These are phyloP conservation scores for Alfaro cultratus DNA, from an alignment of 2,797 vertebrate genomes.

Conservation along the genomic window DNA sequence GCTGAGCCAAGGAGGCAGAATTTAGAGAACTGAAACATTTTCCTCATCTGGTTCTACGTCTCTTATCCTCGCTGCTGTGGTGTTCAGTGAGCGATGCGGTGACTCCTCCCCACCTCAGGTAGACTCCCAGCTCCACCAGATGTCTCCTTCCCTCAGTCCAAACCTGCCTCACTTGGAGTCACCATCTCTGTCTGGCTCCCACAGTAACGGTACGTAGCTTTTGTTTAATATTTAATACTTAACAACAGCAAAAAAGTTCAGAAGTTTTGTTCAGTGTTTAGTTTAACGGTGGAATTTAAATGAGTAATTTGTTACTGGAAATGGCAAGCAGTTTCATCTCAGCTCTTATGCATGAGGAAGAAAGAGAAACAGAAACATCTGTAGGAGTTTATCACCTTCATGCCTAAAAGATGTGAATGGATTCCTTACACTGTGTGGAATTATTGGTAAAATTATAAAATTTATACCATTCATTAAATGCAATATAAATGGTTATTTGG, in stretches of 20 bases:
- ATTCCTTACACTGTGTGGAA: neutral
- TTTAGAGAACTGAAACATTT: neutral
- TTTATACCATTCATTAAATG: neutral
- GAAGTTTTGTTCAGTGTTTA: neutral
- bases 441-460: neutral
- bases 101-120: constrained; percentile 77
- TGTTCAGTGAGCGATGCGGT: constrained; percentile 23
- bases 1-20: neutral
- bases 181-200: constrained; percentile 49
- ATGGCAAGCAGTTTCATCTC: neutral
- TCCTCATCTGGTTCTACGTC: neutral
- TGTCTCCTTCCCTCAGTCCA: constrained; percentile 60
- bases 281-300: neutral
- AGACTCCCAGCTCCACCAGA: constrained; percentile 57
- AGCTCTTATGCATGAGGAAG: neutral
- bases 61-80: constrained; percentile 16
- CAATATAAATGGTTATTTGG: neutral
- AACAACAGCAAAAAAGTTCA: too few relatives aligned
- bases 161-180: constrained; percentile 57
- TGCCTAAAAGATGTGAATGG: neutral
- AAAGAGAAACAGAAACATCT: neutral
- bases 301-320: neutral
- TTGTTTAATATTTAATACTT: neutral
- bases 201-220: constrained; percentile 51
- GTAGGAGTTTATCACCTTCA: neutral